Evolutionary conservation across 2,888 invertebrate species (phyloP).

Genomic region (Priocnemis perturbator): DNA sequence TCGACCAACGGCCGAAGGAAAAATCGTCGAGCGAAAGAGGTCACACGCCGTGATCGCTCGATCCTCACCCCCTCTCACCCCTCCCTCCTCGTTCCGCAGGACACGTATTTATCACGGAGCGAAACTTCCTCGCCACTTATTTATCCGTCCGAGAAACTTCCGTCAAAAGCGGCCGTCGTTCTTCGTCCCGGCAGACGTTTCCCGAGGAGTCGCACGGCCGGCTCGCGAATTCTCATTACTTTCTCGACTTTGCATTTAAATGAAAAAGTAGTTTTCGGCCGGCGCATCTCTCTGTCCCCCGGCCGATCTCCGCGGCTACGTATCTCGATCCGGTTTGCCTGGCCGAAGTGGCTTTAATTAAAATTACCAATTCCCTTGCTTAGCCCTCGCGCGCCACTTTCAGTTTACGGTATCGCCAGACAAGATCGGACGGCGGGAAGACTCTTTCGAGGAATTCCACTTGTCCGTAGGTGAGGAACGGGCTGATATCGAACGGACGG

Average conservation of each 20-base stretch:
- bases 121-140: not conserved
- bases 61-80: not conserved
- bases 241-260: conserved; percentile 49
- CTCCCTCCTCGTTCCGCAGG: not conserved
- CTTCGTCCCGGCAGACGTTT: conserved; percentile 15
- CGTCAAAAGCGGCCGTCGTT: not conserved
- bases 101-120: not conserved
- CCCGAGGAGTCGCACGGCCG: not conserved
- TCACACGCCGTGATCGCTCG: not conserved
- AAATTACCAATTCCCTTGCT: conserved; percentile 37
- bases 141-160: conserved; percentile 7
- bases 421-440: no score
- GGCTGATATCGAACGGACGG: no score
- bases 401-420: not conserved
- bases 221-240: conserved; percentile 37
- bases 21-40: no score
- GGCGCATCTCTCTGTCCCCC: conserved; percentile 25
- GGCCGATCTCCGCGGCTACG: conserved; percentile 11
- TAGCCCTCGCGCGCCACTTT: conserved; percentile 5
- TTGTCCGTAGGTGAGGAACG: no score
- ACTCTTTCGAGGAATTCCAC: no score
- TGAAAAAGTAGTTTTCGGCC: conserved; percentile 46
- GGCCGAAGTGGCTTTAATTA: no score
- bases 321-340: conserved; percentile 40
- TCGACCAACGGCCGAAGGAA: no score